phyloP scores from a whole-genome alignment of 1,140 invertebrate species.

The Drosophila kurseongensis region DNA sequence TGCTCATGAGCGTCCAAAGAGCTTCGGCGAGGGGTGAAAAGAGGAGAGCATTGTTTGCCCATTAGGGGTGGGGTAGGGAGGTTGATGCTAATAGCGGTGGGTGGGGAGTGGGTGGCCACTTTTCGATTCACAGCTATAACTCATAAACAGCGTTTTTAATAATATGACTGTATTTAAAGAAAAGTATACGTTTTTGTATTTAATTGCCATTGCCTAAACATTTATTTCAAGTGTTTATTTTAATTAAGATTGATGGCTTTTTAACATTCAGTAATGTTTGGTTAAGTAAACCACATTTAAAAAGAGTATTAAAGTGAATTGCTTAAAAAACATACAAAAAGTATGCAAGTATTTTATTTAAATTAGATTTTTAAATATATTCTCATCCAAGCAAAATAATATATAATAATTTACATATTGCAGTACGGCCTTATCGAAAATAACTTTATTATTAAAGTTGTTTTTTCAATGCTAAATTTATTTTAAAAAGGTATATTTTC shows the following conservation, averaged over 20 bases:
- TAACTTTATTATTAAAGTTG: no score
- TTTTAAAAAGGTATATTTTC: no score
- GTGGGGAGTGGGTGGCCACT: background rate
- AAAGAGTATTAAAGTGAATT: no score
- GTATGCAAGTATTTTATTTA: no score
- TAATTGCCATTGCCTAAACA: background rate
- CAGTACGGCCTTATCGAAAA: no score
- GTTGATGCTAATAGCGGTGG: background rate
- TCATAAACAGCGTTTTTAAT: background rate
- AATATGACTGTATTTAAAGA: no score
- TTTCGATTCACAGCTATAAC: conserved; percentile 4
- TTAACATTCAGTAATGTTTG: conserved; percentile 16
- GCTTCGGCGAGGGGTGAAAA: background rate
- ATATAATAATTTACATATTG: no score
- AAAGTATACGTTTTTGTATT: background rate
- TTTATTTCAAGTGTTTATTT: background rate
- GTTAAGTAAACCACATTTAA: background rate
- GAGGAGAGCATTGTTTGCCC: conserved; percentile 53
- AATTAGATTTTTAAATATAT: background rate
- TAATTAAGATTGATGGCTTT: conserved; percentile 7
- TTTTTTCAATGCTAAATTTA: no score
- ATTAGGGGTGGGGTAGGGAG: conserved; percentile 23
- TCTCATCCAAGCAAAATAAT: no score
- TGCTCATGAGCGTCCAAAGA: conserved; percentile 42
- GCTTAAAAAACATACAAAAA: no score